Base-by-base conservation (phyloP, 1,140 invertebrate genomes). In the Melipona quadrifasciata region DNA sequence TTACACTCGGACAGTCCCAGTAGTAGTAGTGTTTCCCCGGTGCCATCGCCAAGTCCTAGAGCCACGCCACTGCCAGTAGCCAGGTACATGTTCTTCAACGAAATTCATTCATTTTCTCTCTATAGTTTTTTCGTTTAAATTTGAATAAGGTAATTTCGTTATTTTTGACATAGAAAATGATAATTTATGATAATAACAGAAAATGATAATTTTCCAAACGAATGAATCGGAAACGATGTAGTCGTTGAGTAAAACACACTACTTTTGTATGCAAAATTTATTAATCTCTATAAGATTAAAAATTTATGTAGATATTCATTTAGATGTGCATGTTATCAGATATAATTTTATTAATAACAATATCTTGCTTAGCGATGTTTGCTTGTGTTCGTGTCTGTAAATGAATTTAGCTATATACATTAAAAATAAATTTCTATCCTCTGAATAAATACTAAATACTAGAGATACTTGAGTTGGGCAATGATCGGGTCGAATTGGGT, bases 1-100 rank as follows among this genome's bases (percentile, higher is more conserved):
- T 95, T 98, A 65, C 97, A 98, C 92, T 98, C 97, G 71, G 97
- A 98, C 89, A 97, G 97, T 81, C 97, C 97, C 61, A 98, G 97
- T 90, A 98, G 97, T 57, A 98, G 96, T 88, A 97, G 97, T 79
- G 96, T 97, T 68, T 98, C 97, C 61, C 97, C 97, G 1, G 97
- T 97, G 65, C 97, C 97, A 72, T 98, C 97, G 1, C 97, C 97
- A 34, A 97, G 97, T 67, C 97, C 97, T 3, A 95, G 97, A 81
- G 96, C 97, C 80, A 97, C 96, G 17, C 96, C 97, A 72, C 95
- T 96, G 84, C 96, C 96, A 51, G 92, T 92, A 84, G 85, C 93
- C 80, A 94, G 93, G 94, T 94, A 90, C 75, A 64, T 75, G 24
- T 80, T 47, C n/a, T 71, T 27, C 31, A 61, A 61, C 55, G 34